A percentile compares a stretch with the other conserved stretches of the same genome.
phyloP scores from a whole-genome alignment of 37 sponge, comb jelly and placozoan species.

The Aplysina aerophoba region DNA sequence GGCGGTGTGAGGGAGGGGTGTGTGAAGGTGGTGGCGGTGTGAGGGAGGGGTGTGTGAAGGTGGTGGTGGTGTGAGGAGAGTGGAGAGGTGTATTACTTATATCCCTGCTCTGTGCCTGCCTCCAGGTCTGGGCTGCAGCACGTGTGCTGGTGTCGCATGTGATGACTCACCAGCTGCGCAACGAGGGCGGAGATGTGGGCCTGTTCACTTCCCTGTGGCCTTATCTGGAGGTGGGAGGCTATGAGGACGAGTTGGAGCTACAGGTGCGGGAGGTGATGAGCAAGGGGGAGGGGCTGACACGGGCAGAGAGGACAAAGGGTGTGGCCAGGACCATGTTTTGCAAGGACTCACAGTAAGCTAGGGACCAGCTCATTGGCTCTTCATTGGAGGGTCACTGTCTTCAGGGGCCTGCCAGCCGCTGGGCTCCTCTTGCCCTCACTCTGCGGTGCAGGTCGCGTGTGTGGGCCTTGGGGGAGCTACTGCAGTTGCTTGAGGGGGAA shows the following conservation, averaged over 20 bases:
- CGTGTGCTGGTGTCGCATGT: neutral
- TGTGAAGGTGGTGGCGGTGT: too few species aligned
- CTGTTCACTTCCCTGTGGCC: constrained; percentile 17
- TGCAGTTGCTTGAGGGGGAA: neutral
- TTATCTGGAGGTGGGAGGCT: neutral
- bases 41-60: too few species aligned
- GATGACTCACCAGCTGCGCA: neutral
- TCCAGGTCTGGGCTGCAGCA: too few species aligned
- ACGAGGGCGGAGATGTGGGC: neutral
- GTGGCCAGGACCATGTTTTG: neutral
- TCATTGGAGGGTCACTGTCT: neutral
- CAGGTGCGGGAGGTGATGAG: constrained; percentile 8
- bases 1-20: too few species aligned
- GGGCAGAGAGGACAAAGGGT: neutral
- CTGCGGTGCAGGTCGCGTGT: neutral
- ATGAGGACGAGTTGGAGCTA: neutral
- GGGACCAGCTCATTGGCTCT: too few species aligned
- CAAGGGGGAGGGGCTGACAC: neutral
- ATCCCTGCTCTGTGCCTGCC: too few species aligned
- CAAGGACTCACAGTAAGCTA: neutral
- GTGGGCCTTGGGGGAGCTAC: constrained; percentile 3
- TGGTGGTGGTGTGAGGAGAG: too few species aligned
- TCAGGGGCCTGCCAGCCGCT: too few species aligned
- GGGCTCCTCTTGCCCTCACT: too few species aligned
- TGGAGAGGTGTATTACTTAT: too few species aligned